Evolutionary conservation across 2,888 invertebrate genomes (phyloP).

Genomic region (Ormia ochracea): DNA sequence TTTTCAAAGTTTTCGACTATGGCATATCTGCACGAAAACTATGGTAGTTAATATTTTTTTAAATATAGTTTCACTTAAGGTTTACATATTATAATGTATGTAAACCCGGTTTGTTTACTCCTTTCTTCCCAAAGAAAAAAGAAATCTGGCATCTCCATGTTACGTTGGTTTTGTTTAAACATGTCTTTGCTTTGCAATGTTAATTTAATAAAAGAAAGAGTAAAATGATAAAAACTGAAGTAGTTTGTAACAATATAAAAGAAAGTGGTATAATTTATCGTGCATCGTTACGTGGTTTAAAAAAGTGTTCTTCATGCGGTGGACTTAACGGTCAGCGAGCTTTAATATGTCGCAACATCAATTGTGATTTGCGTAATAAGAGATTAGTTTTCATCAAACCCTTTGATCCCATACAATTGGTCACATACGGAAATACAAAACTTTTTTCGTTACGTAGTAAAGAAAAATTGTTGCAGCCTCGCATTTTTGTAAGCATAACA

Average conservation of each 20-base stretch:
- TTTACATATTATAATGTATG: too few relatives aligned
- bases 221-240: slow-evolving; percentile 31
- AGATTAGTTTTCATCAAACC: slow-evolving; percentile 64
- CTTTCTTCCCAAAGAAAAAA: background rate
- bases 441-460: slow-evolving; percentile 84
- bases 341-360: slow-evolving; percentile 68
- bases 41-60: too few relatives aligned
- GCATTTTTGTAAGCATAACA: slow-evolving; percentile 84
- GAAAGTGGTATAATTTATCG: slow-evolving; percentile 47
- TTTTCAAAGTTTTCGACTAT: too few relatives aligned
- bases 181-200: background rate
- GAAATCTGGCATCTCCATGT: slow-evolving; percentile 16
- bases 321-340: slow-evolving; percentile 86
- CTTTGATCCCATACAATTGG: slow-evolving; percentile 76
- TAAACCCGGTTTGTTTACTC: background rate
- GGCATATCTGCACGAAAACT: too few relatives aligned
- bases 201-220: background rate
- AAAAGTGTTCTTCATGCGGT: slow-evolving; percentile 86
- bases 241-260: slow-evolving; percentile 18
- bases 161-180: slow-evolving; percentile 38
- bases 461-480: slow-evolving; percentile 83
- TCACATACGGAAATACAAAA: slow-evolving; percentile 80
- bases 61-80: too few relatives aligned
- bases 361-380: slow-evolving; percentile 70
- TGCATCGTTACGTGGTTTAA: slow-evolving; percentile 79